Base-by-base conservation (phyloP, 2,797 vertebrate genomes). In the Lycodopsis pacificus region DNA sequence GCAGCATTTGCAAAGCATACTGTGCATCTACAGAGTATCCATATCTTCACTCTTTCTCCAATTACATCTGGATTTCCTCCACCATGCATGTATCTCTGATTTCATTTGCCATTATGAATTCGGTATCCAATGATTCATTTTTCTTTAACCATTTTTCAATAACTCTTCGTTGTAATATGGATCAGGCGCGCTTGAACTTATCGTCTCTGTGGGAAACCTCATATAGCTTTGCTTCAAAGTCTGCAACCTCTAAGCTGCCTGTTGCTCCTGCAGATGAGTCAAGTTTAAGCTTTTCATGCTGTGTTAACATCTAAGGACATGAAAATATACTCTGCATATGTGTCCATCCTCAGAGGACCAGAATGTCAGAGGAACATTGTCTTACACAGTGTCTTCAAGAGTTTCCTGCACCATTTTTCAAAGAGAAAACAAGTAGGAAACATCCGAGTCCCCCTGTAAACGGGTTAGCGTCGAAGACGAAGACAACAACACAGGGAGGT, bases 201-300 rank as follows among this genome's bases (percentile, higher is more conserved):
- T 88, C 34, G 32, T 64, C 59, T 83, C 4, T 34, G 25, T 30
- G 73, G 44, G 62, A 84, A 89, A 78, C 48, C 61, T 70, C 32
- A 65, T 49, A 42, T 7, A 57, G 19, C 46, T 65, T 88, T 10
- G 38, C 7, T 6, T 62, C 53, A 53, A 74, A 62, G 65, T 57
- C 66, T 25, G 46, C 25, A 42, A 48, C 63, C 76, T 88, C 66
- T 89, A 74, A 82, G 88, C 85, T 88, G 65, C 79, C 71, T 79
- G 76, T 89, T 87, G 74, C 74, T 67, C 22, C 30, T 7, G 27
- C 56, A 83, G 82, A 83, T 79, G 81, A 84, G 68, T 32, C 22
- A 68, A 67, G 57, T 85, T 82, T 70, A 80, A 79, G 69, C 73
- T 49, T 78, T 71, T 67, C 48, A 46, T 64, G 65, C 72, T 51